A percentile compares a stretch with the other conserved stretches of the same genome.
Conservation (phyloP, 2,888 invertebrate genomes). For the Odontocolon sp. region DNA sequence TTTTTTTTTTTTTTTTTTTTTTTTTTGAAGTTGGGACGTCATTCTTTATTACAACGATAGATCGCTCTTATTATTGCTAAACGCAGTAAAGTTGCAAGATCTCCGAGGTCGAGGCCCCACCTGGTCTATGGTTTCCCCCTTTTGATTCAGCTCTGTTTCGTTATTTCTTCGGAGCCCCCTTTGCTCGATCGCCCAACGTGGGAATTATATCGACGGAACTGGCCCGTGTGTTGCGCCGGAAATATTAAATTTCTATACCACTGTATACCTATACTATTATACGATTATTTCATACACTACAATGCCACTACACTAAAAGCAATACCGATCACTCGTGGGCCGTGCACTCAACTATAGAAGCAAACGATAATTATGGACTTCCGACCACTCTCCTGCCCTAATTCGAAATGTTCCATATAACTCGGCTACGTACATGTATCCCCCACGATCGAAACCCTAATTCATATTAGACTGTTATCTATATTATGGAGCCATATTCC, state of each 20-base stretch:
- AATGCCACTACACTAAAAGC: conserved; percentile 7
- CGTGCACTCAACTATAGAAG: conserved; percentile 45
- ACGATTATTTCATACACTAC: background rate
- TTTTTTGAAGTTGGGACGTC: no score
- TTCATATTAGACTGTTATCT: conserved; percentile 29
- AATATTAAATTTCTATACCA: conserved; percentile 61
- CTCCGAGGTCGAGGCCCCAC: background rate
- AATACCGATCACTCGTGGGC: conserved; percentile 45
- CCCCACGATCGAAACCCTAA: conserved; percentile 35
- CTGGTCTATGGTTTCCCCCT: background rate
- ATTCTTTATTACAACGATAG: conserved; percentile 25
- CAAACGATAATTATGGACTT: conserved; percentile 59
- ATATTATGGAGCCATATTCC: background rate
- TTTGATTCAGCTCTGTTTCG: conserved; percentile 3
- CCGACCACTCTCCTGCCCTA: conserved; percentile 57
- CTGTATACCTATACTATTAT: conserved; percentile 21
- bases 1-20: background rate
- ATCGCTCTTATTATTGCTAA: background rate
- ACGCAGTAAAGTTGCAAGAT: background rate
- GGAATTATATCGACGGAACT: conserved; percentile 51
- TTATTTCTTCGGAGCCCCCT: conserved; percentile 10
- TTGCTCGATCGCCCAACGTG: conserved; percentile 44
- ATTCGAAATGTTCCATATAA: conserved; percentile 47
- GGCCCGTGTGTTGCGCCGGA: conserved; percentile 48
- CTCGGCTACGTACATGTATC: background rate